Conservation (phyloP, 2,113 vertebrate genomes). For the Xiphias gladius region DNA sequence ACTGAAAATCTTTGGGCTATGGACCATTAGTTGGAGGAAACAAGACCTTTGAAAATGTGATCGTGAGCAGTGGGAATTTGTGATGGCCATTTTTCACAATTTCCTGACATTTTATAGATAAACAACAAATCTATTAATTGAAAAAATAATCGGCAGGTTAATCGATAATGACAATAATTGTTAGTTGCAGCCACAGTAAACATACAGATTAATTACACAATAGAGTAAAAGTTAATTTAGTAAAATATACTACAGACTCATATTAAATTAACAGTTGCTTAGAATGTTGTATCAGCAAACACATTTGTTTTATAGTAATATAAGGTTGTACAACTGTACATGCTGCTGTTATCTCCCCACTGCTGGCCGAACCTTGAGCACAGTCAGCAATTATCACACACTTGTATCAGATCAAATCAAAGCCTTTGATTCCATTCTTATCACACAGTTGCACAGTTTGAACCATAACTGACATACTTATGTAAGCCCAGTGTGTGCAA, state of each 20-base stretch:
- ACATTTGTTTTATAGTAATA: not conserved
- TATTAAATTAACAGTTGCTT: too few relatives aligned
- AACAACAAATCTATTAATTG: too few relatives aligned
- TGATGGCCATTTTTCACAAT: too few relatives aligned
- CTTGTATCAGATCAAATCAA: not conserved
- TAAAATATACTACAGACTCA: not conserved
- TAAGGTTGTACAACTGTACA: not conserved
- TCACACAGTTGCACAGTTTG: slow-evolving; percentile 20
- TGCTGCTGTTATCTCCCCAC: not conserved
- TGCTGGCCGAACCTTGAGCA: not conserved
- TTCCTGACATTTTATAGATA: not conserved
- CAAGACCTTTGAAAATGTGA: not conserved
- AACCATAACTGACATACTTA: not conserved
- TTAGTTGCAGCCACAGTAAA: not conserved
- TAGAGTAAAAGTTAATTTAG: not conserved
- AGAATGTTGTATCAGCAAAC: not conserved
- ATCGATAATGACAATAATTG: not conserved
- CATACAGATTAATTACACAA: not conserved
- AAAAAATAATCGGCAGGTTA: not conserved
- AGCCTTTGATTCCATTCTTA: slow-evolving; percentile 20
- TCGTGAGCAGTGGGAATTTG: too few relatives aligned
- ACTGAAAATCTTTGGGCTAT: too few relatives aligned
- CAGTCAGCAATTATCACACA: not conserved
- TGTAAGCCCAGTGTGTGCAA: not conserved
- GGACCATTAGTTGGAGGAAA: not conserved